Conservation (phyloP, 2,797 vertebrate genomes). For the Mormyrus proboscirostris region DNA sequence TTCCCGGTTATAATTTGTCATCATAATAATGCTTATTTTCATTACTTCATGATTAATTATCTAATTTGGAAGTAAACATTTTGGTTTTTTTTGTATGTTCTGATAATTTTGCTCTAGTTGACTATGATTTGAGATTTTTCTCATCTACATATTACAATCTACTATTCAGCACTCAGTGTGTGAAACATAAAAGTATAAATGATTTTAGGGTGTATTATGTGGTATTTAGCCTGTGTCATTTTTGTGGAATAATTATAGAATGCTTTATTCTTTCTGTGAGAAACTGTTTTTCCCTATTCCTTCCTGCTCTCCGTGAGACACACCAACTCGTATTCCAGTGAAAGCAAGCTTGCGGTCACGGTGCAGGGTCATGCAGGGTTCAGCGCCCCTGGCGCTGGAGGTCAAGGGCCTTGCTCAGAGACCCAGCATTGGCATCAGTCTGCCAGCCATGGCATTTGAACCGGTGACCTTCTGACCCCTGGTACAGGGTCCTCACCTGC, state of each 20-base stretch:
- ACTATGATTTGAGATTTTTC: not conserved
- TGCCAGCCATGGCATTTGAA: not conserved
- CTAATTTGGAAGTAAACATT: not conserved
- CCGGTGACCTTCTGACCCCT: not conserved
- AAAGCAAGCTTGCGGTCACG: not conserved
- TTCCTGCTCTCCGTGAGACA: not conserved
- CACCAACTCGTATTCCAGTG: not conserved
- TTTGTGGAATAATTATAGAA: not conserved
- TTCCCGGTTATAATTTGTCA: not conserved
- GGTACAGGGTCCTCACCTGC: not conserved
- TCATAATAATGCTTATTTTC: not conserved
- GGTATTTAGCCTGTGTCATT: not conserved
- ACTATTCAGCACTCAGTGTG: not conserved
- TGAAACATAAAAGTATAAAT: not conserved
- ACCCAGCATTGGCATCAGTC: not conserved
- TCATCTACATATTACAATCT: not conserved
- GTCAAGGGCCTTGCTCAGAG: not conserved
- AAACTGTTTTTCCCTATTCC: not conserved
- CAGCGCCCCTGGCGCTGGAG: not conserved
- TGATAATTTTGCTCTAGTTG: not conserved
- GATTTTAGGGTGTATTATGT: not conserved
- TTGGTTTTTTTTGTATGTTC: not conserved
- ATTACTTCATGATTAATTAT: not conserved
- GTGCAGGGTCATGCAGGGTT: not conserved
- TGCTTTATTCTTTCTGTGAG: not conserved